Base-by-base conservation (phyloP, 2,888 invertebrate species). In the Ctenicera cuprea region DNA sequence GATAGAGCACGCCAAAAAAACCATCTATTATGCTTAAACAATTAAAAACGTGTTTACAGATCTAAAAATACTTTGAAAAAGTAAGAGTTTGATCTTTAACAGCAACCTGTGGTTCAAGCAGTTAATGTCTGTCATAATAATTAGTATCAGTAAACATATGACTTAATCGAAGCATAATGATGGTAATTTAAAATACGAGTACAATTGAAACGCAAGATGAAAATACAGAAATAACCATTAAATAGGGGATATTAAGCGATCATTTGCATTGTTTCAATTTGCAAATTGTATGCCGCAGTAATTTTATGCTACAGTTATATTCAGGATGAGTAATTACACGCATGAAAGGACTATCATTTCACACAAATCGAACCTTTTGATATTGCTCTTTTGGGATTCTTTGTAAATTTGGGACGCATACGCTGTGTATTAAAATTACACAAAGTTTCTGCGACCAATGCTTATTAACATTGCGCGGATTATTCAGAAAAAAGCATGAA, bases 261-360 rank as follows among this genome's bases (percentile, higher is more conserved):
- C 37, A 38, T 59, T 59, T 63, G 63, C 63, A 63, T 63, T 63
- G 63, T 63, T 61, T 63, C 63, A 63, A 45, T 63, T 63, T 45
- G 45, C 63, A 63, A 63, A 63, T 63, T 63, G 12, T 26, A 45
- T 9, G 0, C 14, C 9, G 14, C 7, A 41, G 63, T 30, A 45
- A 63, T 63, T 45, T 4, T 43, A 63, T 63, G 43, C 26, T 43
- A 11, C 14, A 14, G 37, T 63, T 63, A n/a, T 48, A 48, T 48
- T 48, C 48, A 18, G 2, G 48, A 20, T 7, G 48, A 8, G 18
- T 48, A 48, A 48, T 48, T 48, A 48, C 18, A 18, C 11, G 48
- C 9, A 8, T 48, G 18, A 20, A 20, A 5, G 48, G 14, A 7
- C 18, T 48, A 48, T 48, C 11, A 20, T 48, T 48, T 8, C 9